Evolutionary conservation across 2,888 invertebrate species (phyloP).

Genomic region (Argyra leucocephala): DNA sequence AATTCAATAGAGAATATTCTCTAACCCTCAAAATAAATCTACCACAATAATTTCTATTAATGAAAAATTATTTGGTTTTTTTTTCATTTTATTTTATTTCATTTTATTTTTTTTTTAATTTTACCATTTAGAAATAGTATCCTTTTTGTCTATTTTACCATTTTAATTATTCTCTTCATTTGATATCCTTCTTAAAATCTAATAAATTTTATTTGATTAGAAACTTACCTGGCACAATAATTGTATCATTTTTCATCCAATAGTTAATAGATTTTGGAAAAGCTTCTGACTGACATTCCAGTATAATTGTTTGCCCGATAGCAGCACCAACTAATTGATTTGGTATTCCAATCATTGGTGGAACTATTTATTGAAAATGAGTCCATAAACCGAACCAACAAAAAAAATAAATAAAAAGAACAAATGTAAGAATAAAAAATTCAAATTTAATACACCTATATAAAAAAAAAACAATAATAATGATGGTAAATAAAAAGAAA

Average conservation of each 20-base stretch:
- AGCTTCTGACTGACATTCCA: conserved; percentile 58
- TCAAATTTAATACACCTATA: too few relatives aligned
- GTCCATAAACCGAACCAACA: conserved; percentile 15
- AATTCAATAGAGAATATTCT: too few relatives aligned
- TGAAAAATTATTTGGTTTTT: too few relatives aligned
- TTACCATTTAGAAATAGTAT: too few relatives aligned
- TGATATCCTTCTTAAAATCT: too few relatives aligned
- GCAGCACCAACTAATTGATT: conserved; percentile 55
- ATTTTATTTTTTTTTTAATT: too few relatives aligned
- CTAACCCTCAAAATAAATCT: too few relatives aligned
- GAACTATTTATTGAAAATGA: conserved; percentile 44
- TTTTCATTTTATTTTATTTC: too few relatives aligned
- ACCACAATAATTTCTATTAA: too few relatives aligned
- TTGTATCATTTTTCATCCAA: conserved; percentile 51
- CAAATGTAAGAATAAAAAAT: neutral
- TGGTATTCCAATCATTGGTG: conserved; percentile 56
- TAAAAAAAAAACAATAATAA: neutral
- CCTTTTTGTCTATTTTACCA: too few relatives aligned
- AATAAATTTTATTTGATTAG: neutral
- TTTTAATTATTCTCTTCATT: too few relatives aligned
- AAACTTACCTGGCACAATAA: conserved; percentile 46
- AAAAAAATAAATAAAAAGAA: neutral
- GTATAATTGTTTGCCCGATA: conserved; percentile 49
- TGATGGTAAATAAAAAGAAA: too few relatives aligned
- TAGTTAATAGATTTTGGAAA: conserved; percentile 58